Conservation (phyloP, 2,888 invertebrate species). For the Gandaritis pyraliata region DNA sequence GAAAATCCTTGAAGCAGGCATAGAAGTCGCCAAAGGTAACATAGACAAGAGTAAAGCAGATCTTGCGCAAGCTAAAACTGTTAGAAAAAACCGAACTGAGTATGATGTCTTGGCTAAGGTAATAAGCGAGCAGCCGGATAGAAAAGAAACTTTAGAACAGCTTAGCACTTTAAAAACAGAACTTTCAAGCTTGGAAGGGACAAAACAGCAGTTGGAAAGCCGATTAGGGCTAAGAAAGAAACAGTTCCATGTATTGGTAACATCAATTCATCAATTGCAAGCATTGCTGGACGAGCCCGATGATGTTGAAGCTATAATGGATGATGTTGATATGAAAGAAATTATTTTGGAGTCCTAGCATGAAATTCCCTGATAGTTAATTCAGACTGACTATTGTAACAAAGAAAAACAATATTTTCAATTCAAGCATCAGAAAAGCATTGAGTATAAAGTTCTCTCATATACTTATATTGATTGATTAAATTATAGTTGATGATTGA, state of each 20-base stretch:
- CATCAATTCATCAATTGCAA: slow-evolving; percentile 93
- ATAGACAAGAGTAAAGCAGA: slow-evolving; percentile 93
- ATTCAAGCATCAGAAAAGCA: background rate
- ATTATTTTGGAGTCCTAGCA: slow-evolving; percentile 45
- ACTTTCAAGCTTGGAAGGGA: slow-evolving; percentile 87
- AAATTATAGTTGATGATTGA: background rate
- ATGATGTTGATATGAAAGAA: slow-evolving; percentile 76
- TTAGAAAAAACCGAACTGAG: slow-evolving; percentile 95
- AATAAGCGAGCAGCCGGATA: slow-evolving; percentile 95
- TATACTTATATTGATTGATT: background rate
- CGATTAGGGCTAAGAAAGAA: slow-evolving; percentile 93
- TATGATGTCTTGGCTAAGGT: slow-evolving; percentile 97
- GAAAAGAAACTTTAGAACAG: slow-evolving; percentile 90
- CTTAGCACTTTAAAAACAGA: slow-evolving; percentile 89
- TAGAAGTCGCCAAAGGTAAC: slow-evolving; percentile 90
- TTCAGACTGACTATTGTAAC: background rate
- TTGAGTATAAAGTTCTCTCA: background rate
- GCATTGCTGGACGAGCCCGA: slow-evolving; percentile 90
- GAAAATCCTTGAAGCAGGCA: slow-evolving; percentile 90
- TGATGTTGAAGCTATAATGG: slow-evolving; percentile 72
- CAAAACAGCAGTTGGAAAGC: slow-evolving; percentile 89
- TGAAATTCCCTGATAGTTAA: background rate
- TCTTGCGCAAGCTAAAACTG: slow-evolving; percentile 91
- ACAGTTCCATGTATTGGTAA: slow-evolving; percentile 94
- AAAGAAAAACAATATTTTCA: background rate